Conservation (phyloP, 2,113 vertebrate genomes). For the Melospiza melodia region DNA sequence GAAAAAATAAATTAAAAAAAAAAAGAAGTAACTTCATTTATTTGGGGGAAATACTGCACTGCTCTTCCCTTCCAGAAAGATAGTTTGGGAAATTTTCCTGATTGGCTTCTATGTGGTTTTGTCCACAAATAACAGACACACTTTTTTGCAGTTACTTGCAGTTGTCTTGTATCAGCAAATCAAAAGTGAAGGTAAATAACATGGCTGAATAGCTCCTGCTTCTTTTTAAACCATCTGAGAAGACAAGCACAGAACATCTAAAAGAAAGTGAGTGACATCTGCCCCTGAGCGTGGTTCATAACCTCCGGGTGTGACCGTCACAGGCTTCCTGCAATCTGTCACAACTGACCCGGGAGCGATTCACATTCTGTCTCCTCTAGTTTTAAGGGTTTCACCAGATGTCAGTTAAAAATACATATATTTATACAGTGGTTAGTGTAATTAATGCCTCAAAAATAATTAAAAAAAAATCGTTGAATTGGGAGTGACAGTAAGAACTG, state of each 20-base stretch:
- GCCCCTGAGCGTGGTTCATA: not conserved
- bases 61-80: not conserved
- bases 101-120: not conserved
- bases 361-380: not conserved
- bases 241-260: not conserved
- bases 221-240: not conserved
- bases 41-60: not conserved
- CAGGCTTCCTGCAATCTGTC: not conserved
- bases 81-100: not conserved
- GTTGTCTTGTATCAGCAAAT: not conserved
- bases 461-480: not conserved
- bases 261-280: conserved; percentile 10
- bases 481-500: not conserved
- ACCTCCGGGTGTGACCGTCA: not conserved
- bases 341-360: not conserved
- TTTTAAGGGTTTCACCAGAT: not conserved
- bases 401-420: not conserved
- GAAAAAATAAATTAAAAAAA: not conserved
- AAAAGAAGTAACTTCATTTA: not conserved
- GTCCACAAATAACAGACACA: not conserved
- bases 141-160: not conserved
- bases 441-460: not conserved
- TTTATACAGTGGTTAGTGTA: not conserved
- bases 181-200: conserved; percentile 26
- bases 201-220: not conserved